Evolutionary conservation across 2,113 vertebrate genomes (phyloP).

Genomic region (Phainopepla nitens): DNA sequence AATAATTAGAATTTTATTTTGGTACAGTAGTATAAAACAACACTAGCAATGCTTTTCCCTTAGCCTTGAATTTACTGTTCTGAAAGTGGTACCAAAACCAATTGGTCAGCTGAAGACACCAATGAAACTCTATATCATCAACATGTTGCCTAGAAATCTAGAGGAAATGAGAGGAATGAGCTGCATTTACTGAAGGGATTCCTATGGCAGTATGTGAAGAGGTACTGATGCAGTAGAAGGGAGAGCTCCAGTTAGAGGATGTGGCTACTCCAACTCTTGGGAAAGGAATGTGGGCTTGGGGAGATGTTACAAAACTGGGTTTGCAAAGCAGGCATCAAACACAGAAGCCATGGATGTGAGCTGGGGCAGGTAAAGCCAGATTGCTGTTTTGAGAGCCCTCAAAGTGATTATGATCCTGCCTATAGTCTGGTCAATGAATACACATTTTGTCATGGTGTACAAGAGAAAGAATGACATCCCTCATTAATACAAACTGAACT

Average conservation of each 20-base stretch:
- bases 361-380: neutral
- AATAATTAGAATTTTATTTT: neutral
- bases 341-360: neutral
- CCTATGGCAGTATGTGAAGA: neutral
- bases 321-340: neutral
- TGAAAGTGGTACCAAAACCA: neutral
- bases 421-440: neutral
- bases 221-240: neutral
- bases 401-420: neutral
- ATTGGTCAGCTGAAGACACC: neutral
- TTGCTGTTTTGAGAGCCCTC: neutral
- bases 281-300: neutral
- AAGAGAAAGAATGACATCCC: neutral
- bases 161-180: neutral
- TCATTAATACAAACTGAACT: slow-evolving; percentile 34
- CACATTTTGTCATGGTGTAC: neutral
- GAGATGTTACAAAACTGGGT: neutral
- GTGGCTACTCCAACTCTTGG: neutral
- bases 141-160: neutral
- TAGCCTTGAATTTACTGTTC: neutral
- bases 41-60: neutral
- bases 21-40: neutral
- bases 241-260: neutral
- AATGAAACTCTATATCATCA: neutral
- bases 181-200: neutral